Evolutionary conservation across 2,888 invertebrate species (phyloP), one percentile per base, ranked within the genome.

Genomic region (Drosophila engyochracea): DNA sequence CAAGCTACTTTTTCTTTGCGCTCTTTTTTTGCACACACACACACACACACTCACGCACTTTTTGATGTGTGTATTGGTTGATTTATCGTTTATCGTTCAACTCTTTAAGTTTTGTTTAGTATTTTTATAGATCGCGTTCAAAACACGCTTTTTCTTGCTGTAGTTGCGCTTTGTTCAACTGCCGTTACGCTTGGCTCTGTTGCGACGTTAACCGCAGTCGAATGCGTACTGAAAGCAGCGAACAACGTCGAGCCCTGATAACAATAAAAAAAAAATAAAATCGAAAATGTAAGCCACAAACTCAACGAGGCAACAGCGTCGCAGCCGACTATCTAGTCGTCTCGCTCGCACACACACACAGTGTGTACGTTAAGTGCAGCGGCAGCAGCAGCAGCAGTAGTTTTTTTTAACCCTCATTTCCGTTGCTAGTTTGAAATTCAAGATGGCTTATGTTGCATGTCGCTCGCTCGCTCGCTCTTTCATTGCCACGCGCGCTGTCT

Each of bases 401-500:
- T 47, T 47, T 47, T 35, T 71, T 82, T 83, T 80, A 85, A 90
- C 91, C 91, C 91, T 81, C 83, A 73, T 82, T 88, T 83, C 86
- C 89, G 89, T 74, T 80, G 76, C 51, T 61, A 61, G 67, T 74
- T 80, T 75, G 69, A 81, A 86, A 84, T 90, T 88, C 90, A 91
- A 91, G 91, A 91, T 91, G 91, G 91, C 91, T 81, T 81, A 81
- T 79, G 85, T 84, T 79, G 52, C 39, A 7, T 30, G 47, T 47
- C 35, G 28, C 14, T 14, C n/a, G 63, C 73, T 64, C 30, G 47
- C 72, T 71, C 64, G 47, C 81, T 85, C 61, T n/a, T 19, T 47
- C 16, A 16, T 25, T 25, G 47, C 47, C 47, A 25, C 33, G 49
- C 14, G 10, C 7, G 53, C 73, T 64, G 9, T 41, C 72, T 71